Conservation (phyloP, 2,113 vertebrate genomes). For the Corvus moneduloides region DNA sequence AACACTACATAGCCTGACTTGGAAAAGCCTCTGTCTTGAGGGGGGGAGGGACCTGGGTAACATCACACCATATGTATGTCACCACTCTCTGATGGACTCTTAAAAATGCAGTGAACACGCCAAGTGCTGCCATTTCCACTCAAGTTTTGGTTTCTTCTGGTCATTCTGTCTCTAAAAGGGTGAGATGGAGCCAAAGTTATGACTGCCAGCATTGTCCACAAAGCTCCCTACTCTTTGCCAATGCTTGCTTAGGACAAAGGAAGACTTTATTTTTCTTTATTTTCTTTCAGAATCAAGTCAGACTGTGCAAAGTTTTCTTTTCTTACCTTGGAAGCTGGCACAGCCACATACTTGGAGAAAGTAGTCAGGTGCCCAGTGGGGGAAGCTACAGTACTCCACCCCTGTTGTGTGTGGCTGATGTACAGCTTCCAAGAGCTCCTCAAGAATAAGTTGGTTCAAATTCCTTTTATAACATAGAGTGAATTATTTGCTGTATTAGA, state of each 20-base stretch:
- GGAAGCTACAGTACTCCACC: neutral
- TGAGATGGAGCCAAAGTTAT: neutral
- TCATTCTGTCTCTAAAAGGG: neutral
- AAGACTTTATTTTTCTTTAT: neutral
- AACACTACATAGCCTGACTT: neutral
- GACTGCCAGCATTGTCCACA: neutral
- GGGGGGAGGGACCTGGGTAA: neutral
- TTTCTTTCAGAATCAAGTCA: neutral
- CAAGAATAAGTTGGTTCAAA: neutral
- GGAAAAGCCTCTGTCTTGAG: neutral
- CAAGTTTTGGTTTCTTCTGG: neutral
- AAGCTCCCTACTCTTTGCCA: neutral
- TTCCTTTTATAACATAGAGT: neutral
- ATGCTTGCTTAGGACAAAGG: neutral
- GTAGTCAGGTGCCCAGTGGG: too few relatives aligned
- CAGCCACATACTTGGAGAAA: neutral
- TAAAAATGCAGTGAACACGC: neutral
- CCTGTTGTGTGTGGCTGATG: neutral
- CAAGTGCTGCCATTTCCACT: neutral
- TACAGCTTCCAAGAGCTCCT: neutral
- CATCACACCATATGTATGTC: neutral
- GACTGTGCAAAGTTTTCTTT: neutral
- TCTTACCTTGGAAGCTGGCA: neutral
- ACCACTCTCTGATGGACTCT: neutral
- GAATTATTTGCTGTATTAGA: neutral